Conservation (phyloP, 2,888 invertebrate species). For the Thyatira batis region DNA sequence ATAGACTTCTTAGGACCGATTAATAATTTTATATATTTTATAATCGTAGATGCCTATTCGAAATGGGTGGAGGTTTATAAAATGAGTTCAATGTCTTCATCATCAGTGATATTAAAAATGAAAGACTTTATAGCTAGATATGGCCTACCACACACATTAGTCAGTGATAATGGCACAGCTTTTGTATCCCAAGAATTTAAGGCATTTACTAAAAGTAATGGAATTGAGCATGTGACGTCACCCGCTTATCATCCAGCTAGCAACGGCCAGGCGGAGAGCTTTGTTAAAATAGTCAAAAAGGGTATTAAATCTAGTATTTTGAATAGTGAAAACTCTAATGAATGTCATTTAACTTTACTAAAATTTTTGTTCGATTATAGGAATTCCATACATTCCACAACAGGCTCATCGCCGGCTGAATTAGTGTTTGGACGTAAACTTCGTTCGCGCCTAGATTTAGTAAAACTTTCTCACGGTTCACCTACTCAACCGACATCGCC, state of each 20-base stretch:
- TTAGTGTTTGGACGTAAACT: constrained; percentile 18
- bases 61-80: background rate
- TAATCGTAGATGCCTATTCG: background rate
- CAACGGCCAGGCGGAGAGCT: constrained; percentile 29
- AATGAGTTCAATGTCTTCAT: constrained; percentile 8
- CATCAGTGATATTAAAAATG: constrained; percentile 22
- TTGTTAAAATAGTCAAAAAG: constrained; percentile 31
- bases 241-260: constrained; percentile 28
- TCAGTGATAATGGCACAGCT: constrained; percentile 28
- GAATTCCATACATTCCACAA: constrained; percentile 19
- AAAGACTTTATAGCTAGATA: constrained; percentile 27
- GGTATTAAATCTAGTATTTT: constrained; percentile 24
- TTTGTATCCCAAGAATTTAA: constrained; percentile 24
- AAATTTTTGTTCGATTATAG: constrained; percentile 28
- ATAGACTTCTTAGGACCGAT: background rate
- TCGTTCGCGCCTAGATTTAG: constrained; percentile 17
- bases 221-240: constrained; percentile 25
- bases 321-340: background rate
- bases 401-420: constrained; percentile 19
- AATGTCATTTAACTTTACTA: constrained; percentile 4
- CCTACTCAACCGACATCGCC: constrained; percentile 8
- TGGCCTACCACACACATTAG: constrained; percentile 23
- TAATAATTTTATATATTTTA: background rate
- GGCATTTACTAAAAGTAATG: constrained; percentile 23
- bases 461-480: constrained; percentile 4